Conservation (phyloP, 2,797 vertebrate species). For the Schizopygopsis pylzovi region DNA sequence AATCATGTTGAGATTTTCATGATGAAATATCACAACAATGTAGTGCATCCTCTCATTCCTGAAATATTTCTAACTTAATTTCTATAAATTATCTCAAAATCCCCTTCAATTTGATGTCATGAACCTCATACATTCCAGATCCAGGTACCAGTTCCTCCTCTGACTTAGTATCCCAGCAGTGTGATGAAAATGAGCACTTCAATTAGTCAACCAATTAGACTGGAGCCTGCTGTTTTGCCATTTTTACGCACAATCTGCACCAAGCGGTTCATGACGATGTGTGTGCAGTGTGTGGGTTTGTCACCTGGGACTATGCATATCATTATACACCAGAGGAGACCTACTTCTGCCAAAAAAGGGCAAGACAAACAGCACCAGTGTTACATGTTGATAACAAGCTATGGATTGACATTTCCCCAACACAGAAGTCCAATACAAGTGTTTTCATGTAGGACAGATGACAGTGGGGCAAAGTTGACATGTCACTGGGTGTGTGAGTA, state of each 20-base stretch:
- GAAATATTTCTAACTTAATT: background rate
- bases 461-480: conserved; percentile 1
- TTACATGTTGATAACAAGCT: background rate
- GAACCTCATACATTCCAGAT: background rate
- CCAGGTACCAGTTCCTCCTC: background rate
- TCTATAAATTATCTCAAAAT: background rate
- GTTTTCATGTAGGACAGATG: background rate
- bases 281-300: background rate
- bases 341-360: background rate
- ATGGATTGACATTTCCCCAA: background rate
- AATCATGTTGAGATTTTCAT: too few species aligned
- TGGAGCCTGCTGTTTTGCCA: background rate
- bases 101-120: background rate
- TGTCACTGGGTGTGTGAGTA: background rate
- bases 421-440: background rate
- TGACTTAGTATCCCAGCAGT: background rate
- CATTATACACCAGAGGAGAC: background rate
- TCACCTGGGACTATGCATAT: background rate
- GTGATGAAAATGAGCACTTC: background rate
- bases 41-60: background rate
- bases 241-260: background rate
- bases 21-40: background rate
- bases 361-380: background rate
- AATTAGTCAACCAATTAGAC: background rate
- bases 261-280: background rate